Percentiles rank a stretch among this genome's conserved stretches.
These are phyloP conservation scores for Addax nasomaculatus DNA, from an alignment of 2,113 vertebrate genomes.

Conservation along the genomic window DNA sequence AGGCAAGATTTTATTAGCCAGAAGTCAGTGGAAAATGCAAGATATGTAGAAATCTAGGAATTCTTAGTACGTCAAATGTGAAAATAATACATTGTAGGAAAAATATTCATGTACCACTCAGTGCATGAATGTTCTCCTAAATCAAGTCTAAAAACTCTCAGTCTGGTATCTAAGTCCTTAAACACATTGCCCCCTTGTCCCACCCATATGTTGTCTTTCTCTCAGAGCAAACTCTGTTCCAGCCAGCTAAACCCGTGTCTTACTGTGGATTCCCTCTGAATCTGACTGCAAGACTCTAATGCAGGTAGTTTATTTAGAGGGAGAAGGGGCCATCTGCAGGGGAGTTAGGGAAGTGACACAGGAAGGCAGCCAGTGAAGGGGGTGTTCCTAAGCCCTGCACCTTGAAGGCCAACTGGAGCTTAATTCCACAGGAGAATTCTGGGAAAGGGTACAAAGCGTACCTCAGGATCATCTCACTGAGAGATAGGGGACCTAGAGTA, in stretches of 20 bases:
- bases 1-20: conserved; percentile 23
- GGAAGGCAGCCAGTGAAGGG: not conserved
- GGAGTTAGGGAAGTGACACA: not conserved
- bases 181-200: not conserved
- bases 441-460: not conserved
- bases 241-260: not conserved
- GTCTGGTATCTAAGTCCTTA: not conserved
- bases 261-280: not conserved
- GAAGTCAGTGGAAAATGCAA: not conserved
- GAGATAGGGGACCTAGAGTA: not conserved
- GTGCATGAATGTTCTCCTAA: not conserved
- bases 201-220: not conserved
- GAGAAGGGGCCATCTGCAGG: not conserved
- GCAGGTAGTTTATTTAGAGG: not conserved
- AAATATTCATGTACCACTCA: not conserved
- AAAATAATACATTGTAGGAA: conserved; percentile 35
- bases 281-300: not conserved
- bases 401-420: not conserved
- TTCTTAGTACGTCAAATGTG: not conserved
- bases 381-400: not conserved
- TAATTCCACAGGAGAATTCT: not conserved
- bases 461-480: not conserved
- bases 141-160: not conserved
- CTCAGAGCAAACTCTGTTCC: not conserved
- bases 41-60: conserved; percentile 18